Evolutionary conservation across 2,797 vertebrate genomes (phyloP), one percentile per base, ranked within the genome.

Genomic region (Sarcophilus harrisii): DNA sequence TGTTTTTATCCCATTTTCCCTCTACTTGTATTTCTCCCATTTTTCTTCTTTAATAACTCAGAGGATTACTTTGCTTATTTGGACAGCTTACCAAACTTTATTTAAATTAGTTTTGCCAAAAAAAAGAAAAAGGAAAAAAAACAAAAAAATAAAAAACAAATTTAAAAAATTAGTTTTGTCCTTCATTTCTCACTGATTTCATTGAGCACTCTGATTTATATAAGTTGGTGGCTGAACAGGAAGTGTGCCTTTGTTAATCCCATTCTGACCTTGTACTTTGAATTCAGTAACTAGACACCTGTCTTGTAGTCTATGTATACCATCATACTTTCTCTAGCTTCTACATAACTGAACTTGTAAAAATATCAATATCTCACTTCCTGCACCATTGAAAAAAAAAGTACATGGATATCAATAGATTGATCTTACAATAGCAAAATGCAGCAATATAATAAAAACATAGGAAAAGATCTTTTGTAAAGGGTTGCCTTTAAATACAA

Each of bases 391-490:
- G n/a, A 93, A 95, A 87, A 93, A 28, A 49, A 54, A 58, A 1
- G 32, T 92, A 3, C 38, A 55, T n/a, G 49, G 57, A 6, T 96
- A 94, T 38, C 54, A 54, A 90, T 29, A 90, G 57, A 91, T n/a
- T 90, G 55, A 58, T 55, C 1, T 66, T 54, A 73, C 12, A 27
- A 52, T 12, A 66, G 58, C 30, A 57, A 92, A 62, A 59, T 45
- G 32, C 2, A 94, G 8, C 91, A 57, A 18, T 2, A 0, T 52
- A 55, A n/a, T 55, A 91, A 91, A 57, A 60, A 28, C n/a, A 1
- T 32, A 45, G 27, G 14, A 30, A 92, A 91, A 4, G n/a, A 87
- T 49, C 66, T 24, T 57, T 52, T 93, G 92, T 91, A 95, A 95
- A 95, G 92, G 0, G 0, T 49, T 97, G 96, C 1, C 24, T 55